A percentile compares a stretch with the other conserved stretches of the same genome.
These are phyloP conservation scores for Cremastinae sp. DNA, from an alignment of 2,888 invertebrate genomes.

Conservation along the genomic window DNA sequence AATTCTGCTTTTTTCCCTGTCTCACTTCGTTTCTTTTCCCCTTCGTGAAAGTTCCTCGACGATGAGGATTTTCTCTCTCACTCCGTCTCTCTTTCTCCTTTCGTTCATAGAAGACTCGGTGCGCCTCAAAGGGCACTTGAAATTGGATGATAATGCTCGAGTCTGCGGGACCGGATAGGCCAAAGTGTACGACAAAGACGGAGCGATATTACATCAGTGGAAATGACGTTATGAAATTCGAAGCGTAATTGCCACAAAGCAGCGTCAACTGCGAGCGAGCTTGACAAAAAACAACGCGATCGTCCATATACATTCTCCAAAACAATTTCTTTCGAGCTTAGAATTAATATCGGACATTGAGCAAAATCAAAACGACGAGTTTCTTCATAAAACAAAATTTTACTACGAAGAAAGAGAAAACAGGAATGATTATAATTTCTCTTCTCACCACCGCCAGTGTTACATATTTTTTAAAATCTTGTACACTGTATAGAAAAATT, in stretches of 20 bases:
- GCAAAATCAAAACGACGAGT: no score
- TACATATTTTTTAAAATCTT: no score
- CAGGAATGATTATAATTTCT: no score
- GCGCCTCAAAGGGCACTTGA: slow-evolving; percentile 59
- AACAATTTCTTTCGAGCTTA: neutral
- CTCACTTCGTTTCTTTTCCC: neutral
- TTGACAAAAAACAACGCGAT: slow-evolving; percentile 16
- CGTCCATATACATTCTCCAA: neutral
- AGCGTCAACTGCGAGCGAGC: slow-evolving; percentile 56
- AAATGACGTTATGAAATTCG: slow-evolving; percentile 77
- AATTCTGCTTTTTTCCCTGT: no score
- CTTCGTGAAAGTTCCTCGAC: slow-evolving; percentile 50
- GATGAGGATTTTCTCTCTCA: slow-evolving; percentile 19
- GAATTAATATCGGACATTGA: no score
- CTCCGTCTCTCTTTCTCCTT: no score
- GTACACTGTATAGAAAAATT: no score
- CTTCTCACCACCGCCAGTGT: no score
- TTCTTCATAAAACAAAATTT: no score
- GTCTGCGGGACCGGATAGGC: slow-evolving; percentile 23
- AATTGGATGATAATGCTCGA: slow-evolving; percentile 47
- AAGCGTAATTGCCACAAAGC: slow-evolving; percentile 71
- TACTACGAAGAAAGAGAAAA: no score
- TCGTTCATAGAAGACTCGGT: slow-evolving; percentile 11
- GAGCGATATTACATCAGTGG: slow-evolving; percentile 71
- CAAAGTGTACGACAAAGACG: slow-evolving; percentile 28